Base-by-base conservation (phyloP, 2,113 vertebrate genomes). In the Nerophis lumbriciformis region DNA sequence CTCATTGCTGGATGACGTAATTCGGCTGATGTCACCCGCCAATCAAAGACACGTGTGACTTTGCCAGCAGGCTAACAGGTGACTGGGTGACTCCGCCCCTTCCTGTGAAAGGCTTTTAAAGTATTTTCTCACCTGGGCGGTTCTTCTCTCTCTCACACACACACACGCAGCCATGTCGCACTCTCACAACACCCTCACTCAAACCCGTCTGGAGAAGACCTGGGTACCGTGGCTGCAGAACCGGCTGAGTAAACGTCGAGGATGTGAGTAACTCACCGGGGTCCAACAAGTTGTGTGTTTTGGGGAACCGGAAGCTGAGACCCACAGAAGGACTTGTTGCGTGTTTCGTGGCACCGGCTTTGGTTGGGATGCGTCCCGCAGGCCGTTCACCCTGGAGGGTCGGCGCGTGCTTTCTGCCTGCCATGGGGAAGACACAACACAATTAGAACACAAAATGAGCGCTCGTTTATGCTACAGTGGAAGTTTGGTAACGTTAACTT, bases 191-290 rank as follows among this genome's bases (percentile, higher is more conserved):
- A 85, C 85, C 42, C 91, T 95, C 53, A 94, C 91, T 3, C 92
- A 93, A 63, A 94, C 86, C 11, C 91, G 90, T 55, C 87, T 95
- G 71, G 92, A 94, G 87, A 95, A 95, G 85, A 94, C 92, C 19
- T 95, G 94, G 94, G 92, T 92, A 28, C 93, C 93, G 5, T 90
- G 90, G 69, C 84, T 90, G 88, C 87, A 84, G 50, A 86, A 76
- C 64, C 56, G 86, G 49, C 81, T 93, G 73, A 91, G 86, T 74
- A 80, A 73, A 42, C 89, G 93, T 59, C 85, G 93, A 84, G 91
- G 93, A 71, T 94, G 93, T 94, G 73, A 85, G 81, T 86, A 74
- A 7, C 6, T 16, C 6, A 51, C 15, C 10, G 9, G 2, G 6
- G 15, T 51, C 15, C 49, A 51, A 51, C 0, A 51, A n/a, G 9